Base-by-base conservation (phyloP, 2,888 invertebrate genomes). In the Alsophila aescularia region DNA sequence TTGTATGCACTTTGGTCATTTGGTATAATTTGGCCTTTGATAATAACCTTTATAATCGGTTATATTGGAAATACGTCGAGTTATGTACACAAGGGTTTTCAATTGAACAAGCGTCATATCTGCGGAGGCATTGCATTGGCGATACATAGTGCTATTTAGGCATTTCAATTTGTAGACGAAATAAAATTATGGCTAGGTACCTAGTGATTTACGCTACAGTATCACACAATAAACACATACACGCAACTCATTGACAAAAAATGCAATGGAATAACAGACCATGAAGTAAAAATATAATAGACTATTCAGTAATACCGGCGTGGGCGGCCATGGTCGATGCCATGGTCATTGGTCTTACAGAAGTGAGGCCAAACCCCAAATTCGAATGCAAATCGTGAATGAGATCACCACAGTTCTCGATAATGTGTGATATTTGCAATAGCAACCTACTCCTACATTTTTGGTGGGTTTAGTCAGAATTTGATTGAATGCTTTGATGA, bases 361-460 rank as follows among this genome's bases (percentile, higher is more conserved):
- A 39, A 21, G 32, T 27, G 41, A 74, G 77, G 79, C 77, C 77
- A 77, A 80, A 74, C 73, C 67, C 76, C 81, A 79, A 78, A 85
- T 75, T 57, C 65, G 74, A 77, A 85, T 86, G 84, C 77, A 85
- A 83, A 86, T 84, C 60, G 49, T 60, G 70, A 77, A 81, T 86
- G 87, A 87, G 80, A 85, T 87, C 87, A 87, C 66, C 72, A 10
- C 9, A 65, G 69, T 74, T 72, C 66, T 73, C 71, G 69, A 71
- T 50, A 47, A 51, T 47, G 51, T 62, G 61, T 49, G 49, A 58
- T 51, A 55, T 58, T 53, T 37, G 49, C 48, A 45, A 29, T 48
- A 55, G 24, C 12, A 42, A 16, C 39, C 52, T 37, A 40, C 37
- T 57, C 52, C 62, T 66, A 66, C 62, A 67, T 69, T 65, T 67